Percentiles rank a stretch among this genome's conserved stretches.
These are phyloP conservation scores for Caradrina clavipalpis DNA, from an alignment of 2,888 invertebrate genomes.

Conservation along the genomic window DNA sequence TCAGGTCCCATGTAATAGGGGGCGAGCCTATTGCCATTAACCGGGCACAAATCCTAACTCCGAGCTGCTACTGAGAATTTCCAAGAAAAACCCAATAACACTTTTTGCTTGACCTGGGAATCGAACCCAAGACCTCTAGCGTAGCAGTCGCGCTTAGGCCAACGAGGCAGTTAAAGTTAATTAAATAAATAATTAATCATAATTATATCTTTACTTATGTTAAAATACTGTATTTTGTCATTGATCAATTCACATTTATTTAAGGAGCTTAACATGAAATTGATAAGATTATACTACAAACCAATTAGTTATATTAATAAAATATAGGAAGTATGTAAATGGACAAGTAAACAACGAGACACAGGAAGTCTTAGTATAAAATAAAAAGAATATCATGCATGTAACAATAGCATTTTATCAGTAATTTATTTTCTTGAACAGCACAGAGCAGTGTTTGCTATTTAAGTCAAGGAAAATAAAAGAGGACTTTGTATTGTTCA, in stretches of 20 bases:
- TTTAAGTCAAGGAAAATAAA: slow-evolving; percentile 35
- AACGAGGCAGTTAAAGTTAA: too few species aligned
- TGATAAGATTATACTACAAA: neutral
- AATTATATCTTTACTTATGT: too few species aligned
- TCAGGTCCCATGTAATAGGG: too few species aligned
- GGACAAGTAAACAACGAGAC: neutral
- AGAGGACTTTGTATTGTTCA: slow-evolving; percentile 53
- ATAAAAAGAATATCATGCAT: slow-evolving; percentile 16
- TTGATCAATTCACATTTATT: slow-evolving; percentile 1
- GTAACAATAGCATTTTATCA: slow-evolving; percentile 40
- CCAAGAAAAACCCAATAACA: too few species aligned
- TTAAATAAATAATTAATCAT: too few species aligned
- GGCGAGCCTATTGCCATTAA: too few species aligned
- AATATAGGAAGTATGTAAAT: slow-evolving; percentile 1
- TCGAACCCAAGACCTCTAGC: too few species aligned
- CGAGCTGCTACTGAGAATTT: too few species aligned
- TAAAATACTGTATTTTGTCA: neutral
- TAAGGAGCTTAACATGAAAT: neutral
- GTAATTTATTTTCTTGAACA: slow-evolving; percentile 37
- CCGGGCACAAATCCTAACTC: too few species aligned
- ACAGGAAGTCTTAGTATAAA: slow-evolving; percentile 7
- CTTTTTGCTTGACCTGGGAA: too few species aligned
- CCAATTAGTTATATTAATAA: neutral
- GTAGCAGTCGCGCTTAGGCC: too few species aligned
- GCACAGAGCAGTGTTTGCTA: slow-evolving; percentile 19